phyloP scores from a whole-genome alignment of 2,797 vertebrate species.

The Pempheris klunzingeri region DNA sequence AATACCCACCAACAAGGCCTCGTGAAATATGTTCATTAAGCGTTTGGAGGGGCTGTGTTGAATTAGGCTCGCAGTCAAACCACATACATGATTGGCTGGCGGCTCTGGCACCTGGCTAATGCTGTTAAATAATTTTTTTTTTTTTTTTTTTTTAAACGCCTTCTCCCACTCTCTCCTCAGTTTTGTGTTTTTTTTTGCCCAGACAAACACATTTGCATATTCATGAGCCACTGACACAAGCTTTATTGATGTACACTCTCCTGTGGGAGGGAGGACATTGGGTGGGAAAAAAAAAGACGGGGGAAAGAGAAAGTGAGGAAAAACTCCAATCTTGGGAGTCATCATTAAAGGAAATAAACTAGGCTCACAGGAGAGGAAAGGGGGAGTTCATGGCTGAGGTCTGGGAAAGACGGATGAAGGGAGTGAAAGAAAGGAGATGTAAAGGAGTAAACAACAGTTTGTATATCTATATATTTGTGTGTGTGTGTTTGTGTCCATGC shows the following conservation, averaged over 20 bases:
- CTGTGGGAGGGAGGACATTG: constrained; percentile 63
- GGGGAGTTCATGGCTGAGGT: constrained; percentile 43
- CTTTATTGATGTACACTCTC: constrained; percentile 77
- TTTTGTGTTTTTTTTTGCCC: constrained; percentile 52
- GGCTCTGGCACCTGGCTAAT: constrained; percentile 47
- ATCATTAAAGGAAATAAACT: constrained; percentile 73
- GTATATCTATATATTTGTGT: constrained; percentile 29
- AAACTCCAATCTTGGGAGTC: constrained; percentile 71
- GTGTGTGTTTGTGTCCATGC: constrained; percentile 50
- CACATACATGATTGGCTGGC: constrained; percentile 48
- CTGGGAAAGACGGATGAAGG: constrained; percentile 32
- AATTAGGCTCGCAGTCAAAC: constrained; percentile 61
- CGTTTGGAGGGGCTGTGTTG: constrained; percentile 49
- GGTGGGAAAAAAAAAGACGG: constrained; percentile 35
- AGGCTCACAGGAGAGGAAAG: constrained; percentile 31
- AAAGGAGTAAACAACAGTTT: constrained; percentile 55
- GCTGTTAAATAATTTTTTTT: not conserved
- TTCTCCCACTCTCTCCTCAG: constrained; percentile 41
- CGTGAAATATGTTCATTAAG: constrained; percentile 63
- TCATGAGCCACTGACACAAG: constrained; percentile 76
- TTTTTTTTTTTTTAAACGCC: no score
- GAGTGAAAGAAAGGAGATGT: constrained; percentile 24
- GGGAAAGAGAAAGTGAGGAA: constrained; percentile 42
- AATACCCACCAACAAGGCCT: constrained; percentile 49
- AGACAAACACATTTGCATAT: constrained; percentile 81